Evolutionary conservation across 2,113 vertebrate species (phyloP).

Genomic region (Lepisosteus oculatus): DNA sequence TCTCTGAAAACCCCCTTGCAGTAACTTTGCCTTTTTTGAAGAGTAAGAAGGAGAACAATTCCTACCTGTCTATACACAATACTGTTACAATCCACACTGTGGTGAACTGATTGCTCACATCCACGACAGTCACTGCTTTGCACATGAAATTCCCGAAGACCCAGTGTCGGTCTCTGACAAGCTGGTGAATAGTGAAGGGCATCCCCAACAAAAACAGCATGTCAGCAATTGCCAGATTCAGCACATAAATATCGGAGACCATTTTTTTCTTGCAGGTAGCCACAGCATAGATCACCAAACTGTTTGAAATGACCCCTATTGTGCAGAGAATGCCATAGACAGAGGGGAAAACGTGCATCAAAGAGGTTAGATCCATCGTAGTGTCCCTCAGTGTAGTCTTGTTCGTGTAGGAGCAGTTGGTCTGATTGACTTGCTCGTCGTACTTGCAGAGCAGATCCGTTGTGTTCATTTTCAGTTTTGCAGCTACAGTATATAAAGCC

Average conservation of each 20-base stretch:
- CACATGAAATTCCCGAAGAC: slow-evolving; percentile 76
- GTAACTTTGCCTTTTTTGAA: not conserved
- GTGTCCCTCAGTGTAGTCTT: slow-evolving; percentile 23
- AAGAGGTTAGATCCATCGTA: slow-evolving; percentile 54
- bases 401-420: slow-evolving; percentile 41
- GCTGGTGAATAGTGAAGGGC: slow-evolving; percentile 78
- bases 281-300: slow-evolving; percentile 71
- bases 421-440: slow-evolving; percentile 37
- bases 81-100: slow-evolving; percentile 74
- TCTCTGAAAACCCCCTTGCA: too few relatives aligned
- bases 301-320: slow-evolving; percentile 67
- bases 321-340: slow-evolving; percentile 70
- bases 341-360: slow-evolving; percentile 72
- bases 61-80: slow-evolving; percentile 73
- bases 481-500: too few relatives aligned
- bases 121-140: slow-evolving; percentile 72
- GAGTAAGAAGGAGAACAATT: not conserved
- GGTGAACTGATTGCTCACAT: slow-evolving; percentile 77
- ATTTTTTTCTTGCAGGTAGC: slow-evolving; percentile 71
- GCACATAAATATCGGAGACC: slow-evolving; percentile 74
- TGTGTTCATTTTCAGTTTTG: slow-evolving; percentile 54
- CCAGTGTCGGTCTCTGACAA: slow-evolving; percentile 73
- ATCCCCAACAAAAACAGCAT: slow-evolving; percentile 73
- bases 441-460: slow-evolving; percentile 41
- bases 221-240: slow-evolving; percentile 72